Evolutionary conservation across 2,888 invertebrate genomes (phyloP).

Genomic region (Quadroppia sp.): DNA sequence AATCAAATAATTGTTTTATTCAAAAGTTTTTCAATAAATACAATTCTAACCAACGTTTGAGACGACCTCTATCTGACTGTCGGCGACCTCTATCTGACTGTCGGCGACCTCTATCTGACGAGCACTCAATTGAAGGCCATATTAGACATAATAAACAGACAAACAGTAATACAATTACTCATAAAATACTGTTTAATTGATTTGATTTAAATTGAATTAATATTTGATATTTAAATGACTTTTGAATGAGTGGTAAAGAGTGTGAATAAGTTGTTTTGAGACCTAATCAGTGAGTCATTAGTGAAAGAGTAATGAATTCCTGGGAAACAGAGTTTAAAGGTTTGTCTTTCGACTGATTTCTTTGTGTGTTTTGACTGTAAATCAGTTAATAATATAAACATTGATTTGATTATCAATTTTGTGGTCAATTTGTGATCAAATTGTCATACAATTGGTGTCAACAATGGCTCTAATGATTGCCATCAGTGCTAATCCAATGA

Average conservation of each 20-base stretch:
- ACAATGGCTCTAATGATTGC: neutral
- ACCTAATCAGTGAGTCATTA: neutral
- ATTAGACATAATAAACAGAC: too few species aligned
- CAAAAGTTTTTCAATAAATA: too few species aligned
- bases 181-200: too few species aligned
- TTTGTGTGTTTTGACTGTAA: constrained; percentile 20
- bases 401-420: neutral
- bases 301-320: constrained; percentile 25
- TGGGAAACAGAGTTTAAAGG: constrained; percentile 40
- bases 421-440: constrained; percentile 2
- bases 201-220: too few species aligned
- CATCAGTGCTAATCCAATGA: neutral
- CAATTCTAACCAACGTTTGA: too few species aligned
- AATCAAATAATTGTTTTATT: too few species aligned
- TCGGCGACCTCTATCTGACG: too few species aligned
- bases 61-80: too few species aligned
- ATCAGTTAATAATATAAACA: neutral
- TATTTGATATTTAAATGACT: neutral
- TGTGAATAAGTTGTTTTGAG: neutral
- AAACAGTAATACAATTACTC: too few species aligned
- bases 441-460: neutral
- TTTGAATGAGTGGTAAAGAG: neutral
- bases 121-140: too few species aligned
- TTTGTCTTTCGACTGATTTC: constrained; percentile 33
- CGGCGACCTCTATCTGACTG: too few species aligned